Percentiles rank a stretch among this genome's conserved stretches.
These are phyloP conservation scores for Pocota personata DNA, from an alignment of 2,888 invertebrate genomes.

Conservation along the genomic window DNA sequence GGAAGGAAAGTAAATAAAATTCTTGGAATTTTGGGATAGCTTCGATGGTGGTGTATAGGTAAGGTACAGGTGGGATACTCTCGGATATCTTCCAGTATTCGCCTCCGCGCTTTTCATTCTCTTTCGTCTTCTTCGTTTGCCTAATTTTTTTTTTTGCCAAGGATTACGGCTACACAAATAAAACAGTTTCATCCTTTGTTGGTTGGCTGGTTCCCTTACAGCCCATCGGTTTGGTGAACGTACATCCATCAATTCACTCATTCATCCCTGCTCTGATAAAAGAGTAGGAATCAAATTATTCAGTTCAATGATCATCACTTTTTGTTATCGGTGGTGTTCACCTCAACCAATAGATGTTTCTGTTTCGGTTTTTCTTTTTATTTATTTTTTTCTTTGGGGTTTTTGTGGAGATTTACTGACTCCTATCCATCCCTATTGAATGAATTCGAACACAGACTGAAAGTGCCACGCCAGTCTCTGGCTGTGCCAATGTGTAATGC, in stretches of 20 bases:
- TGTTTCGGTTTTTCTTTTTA: slow-evolving; percentile 20
- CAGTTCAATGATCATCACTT: slow-evolving; percentile 81
- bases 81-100: slow-evolving; percentile 31
- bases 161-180: slow-evolving; percentile 71
- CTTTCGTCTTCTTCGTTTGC: slow-evolving; percentile 10
- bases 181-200: slow-evolving; percentile 72
- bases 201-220: slow-evolving; percentile 69
- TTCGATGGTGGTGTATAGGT: too few species aligned
- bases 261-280: slow-evolving; percentile 70
- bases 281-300: slow-evolving; percentile 81
- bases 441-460: slow-evolving; percentile 31
- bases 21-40: neutral
- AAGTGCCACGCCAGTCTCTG: slow-evolving; percentile 5
- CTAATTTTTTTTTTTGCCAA: slow-evolving; percentile 59
- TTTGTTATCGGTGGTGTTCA: slow-evolving; percentile 74
- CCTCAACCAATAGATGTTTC: slow-evolving; percentile 62
- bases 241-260: slow-evolving; percentile 71
- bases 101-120: slow-evolving; percentile 31
- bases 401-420: slow-evolving; percentile 48
- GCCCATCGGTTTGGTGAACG: slow-evolving; percentile 70
- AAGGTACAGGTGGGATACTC: slow-evolving; percentile 27
- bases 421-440: slow-evolving; percentile 38
- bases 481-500: slow-evolving; percentile 30
- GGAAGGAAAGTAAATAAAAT: slow-evolving; percentile 25
- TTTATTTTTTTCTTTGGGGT: slow-evolving; percentile 32